These are phyloP conservation scores for Fregetta grallaria DNA, from an alignment of 2,113 vertebrate species.

Conservation along the genomic window DNA sequence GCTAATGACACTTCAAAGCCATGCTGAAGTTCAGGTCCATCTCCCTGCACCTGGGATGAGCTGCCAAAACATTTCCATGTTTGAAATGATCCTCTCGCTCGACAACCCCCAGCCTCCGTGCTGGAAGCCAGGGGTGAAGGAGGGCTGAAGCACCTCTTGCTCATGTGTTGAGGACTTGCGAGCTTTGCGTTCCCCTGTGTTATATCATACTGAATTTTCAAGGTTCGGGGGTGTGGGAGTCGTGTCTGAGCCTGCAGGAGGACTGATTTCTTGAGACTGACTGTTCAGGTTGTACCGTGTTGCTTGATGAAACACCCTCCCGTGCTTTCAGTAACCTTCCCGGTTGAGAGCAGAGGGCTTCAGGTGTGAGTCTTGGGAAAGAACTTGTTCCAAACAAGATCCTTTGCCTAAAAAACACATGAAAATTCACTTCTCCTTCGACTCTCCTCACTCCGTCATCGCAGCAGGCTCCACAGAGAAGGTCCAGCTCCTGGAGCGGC, in stretches of 20 bases:
- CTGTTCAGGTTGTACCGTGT: fast-evolving
- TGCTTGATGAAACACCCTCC: background rate
- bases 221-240: background rate
- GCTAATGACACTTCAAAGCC: background rate
- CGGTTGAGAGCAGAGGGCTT: background rate
- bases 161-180: fast-evolving
- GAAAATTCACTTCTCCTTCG: background rate
- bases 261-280: background rate
- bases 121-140: fast-evolving
- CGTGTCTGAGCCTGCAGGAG: background rate
- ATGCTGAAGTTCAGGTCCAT: too few relatives aligned
- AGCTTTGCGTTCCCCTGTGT: background rate
- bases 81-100: fast-evolving
- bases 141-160: background rate
- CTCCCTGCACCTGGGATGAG: background rate
- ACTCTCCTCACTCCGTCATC: fast-evolving
- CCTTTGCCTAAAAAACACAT: background rate
- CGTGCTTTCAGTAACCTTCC: background rate
- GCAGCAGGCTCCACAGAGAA: background rate
- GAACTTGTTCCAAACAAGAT: background rate
- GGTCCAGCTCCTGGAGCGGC: background rate
- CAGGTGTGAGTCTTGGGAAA: fast-evolving
- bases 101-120: too few relatives aligned
- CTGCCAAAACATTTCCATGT: background rate
- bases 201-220: fast-evolving